A percentile compares a stretch with the other conserved stretches of the same genome.
phyloP scores from a whole-genome alignment of 2,113 vertebrate species.

The Boulengeromyrus knoepffleri region DNA sequence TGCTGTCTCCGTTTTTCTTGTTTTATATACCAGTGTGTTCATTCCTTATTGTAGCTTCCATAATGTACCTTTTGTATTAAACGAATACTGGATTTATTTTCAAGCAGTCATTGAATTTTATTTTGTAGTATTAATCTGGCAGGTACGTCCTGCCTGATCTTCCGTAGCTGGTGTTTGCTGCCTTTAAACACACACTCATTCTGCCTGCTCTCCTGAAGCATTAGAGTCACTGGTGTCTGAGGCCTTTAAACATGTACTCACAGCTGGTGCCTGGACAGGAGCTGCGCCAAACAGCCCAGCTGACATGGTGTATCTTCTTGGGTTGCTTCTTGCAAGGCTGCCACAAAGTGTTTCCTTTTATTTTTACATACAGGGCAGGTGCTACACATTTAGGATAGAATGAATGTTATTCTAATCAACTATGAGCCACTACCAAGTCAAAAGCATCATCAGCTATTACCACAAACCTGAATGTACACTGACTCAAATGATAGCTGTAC shows the following conservation, averaged over 20 bases:
- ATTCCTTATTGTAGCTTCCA: not conserved
- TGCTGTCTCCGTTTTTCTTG: not conserved
- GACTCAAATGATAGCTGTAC: not conserved
- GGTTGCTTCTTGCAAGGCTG: not conserved
- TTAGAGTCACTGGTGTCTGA: not conserved
- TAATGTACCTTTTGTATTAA: constrained; percentile 4
- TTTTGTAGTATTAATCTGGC: not conserved
- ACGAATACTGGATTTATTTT: constrained; percentile 6
- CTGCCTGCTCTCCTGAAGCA: not conserved
- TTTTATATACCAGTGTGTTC: constrained; percentile 8
- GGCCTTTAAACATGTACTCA: not conserved
- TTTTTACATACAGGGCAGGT: not conserved
- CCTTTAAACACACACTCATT: not conserved
- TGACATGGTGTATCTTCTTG: not conserved
- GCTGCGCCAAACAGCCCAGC: not conserved
- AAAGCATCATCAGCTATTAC: not conserved
- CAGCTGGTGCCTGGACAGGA: not conserved
- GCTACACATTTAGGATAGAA: not conserved
- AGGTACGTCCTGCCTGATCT: not conserved
- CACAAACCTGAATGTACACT: not conserved
- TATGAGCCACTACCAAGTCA: not conserved
- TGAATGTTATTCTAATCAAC: not conserved
- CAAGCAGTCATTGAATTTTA: not conserved
- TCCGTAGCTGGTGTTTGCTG: not conserved
- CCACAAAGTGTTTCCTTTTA: not conserved